Evolutionary conservation across 2,888 invertebrate genomes (phyloP).

Genomic region (Platypus cylindrus): DNA sequence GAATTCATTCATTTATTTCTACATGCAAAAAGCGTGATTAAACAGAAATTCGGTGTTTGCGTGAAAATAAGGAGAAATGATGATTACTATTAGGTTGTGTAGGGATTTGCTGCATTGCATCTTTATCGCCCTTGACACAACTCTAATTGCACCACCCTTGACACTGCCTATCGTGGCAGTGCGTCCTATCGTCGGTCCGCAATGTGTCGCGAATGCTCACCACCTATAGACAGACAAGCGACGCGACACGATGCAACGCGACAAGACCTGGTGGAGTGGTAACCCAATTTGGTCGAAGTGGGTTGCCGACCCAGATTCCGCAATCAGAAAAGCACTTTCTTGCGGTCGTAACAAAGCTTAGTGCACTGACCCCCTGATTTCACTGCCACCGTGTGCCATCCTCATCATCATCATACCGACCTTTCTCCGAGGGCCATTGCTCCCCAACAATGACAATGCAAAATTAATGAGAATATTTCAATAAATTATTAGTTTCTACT

Average conservation of each 20-base stretch:
- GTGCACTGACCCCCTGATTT: constrained; percentile 28
- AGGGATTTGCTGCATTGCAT: no score
- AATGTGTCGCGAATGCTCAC: no score
- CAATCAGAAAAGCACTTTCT: constrained; percentile 26
- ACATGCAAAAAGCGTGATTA: not conserved
- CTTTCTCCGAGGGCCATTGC: constrained; percentile 27
- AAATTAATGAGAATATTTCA: no score
- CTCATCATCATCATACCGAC: constrained; percentile 19
- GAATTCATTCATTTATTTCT: no score
- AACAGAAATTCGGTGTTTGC: no score
- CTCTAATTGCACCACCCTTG: constrained; percentile 9
- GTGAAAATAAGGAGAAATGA: constrained; percentile 1
- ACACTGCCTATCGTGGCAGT: no score
- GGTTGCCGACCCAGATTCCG: constrained; percentile 23
- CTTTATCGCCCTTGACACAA: constrained; percentile 8
- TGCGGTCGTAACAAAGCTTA: constrained; percentile 17
- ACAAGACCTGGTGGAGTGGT: constrained; percentile 2
- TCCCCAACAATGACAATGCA: no score
- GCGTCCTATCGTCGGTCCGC: no score
- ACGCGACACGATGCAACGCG: constrained; percentile 3
- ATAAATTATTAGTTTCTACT: no score
- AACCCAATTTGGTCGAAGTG: constrained; percentile 15
- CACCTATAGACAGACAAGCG: no score
- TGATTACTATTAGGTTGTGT: not conserved
- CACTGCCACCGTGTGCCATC: constrained; percentile 22